Base-by-base conservation (phyloP, 2,888 invertebrate species). In the Apantesis nais region DNA sequence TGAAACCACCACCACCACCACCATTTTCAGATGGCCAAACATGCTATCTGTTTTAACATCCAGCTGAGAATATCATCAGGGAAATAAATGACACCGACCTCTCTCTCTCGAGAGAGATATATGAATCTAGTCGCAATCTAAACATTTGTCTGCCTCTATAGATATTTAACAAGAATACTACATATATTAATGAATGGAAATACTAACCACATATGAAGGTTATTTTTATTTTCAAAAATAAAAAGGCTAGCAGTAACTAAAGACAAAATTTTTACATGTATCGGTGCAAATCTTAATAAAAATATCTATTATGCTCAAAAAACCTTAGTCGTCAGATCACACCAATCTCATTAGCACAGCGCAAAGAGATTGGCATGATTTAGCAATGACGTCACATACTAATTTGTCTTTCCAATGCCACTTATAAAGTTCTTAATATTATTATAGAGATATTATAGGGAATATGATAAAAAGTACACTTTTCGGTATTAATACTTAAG, bases 361-460 rank as follows among this genome's bases (percentile, higher is more conserved):
- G 39, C 37, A 12, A n/a, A 62, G 58, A 58, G 5, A 16, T 58
- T 29, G 29, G 16, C 22, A 12, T n/a, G 22, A 31, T 31, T 11
- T 39, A 29, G 31, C 63, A 48, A n/a, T 55, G 37, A 65, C 34
- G 19, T 65, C 34, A 65, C 3, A 31, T 5, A 25, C 34, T 19
- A 25, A 31, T 65, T 52, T 55, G 9, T 37, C n/a, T n/a, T 31
- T 55, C n/a, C 16, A 65, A 25, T 52, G 31, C 34, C 4, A 55
- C 64, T 65, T 34, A 31, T 34, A 48, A 65, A 65, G 48, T 65
- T 65, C n/a, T n/a, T n/a, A n/a, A n/a, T n/a, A n/a, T n/a, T n/a
- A n/a, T n/a, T n/a, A n/a, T n/a, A n/a, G n/a, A n/a, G n/a, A n/a
- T n/a, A n/a, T n/a, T 25, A 44, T 48, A 52, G 37, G 55, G 9